Conservation (phyloP, 2,888 invertebrate genomes). For the Papilio elwesi region DNA sequence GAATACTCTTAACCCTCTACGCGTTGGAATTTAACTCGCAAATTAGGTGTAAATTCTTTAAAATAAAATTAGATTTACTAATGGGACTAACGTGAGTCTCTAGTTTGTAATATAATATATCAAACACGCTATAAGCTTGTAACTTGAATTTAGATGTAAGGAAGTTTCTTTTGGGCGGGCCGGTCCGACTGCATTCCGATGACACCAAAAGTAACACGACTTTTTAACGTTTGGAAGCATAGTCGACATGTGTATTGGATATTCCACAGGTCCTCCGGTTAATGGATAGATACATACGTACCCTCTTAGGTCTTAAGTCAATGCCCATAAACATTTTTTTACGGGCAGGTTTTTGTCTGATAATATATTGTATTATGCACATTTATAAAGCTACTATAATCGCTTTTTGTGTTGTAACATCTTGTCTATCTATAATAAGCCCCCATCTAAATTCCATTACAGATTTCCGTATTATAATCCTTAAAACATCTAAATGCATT, state of each 20-base stretch:
- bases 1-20: no score
- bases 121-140: neutral
- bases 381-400: no score
- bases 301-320: no score
- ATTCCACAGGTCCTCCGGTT: neutral
- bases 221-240: slow-evolving; percentile 45
- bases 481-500: no score
- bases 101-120: neutral
- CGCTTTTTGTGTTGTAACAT: no score
- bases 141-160: slow-evolving; percentile 44
- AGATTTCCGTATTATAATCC: neutral
- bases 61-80: neutral
- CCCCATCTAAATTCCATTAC: no score
- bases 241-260: neutral
- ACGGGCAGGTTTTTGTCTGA: neutral
- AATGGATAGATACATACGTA: no score
- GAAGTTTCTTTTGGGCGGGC: slow-evolving; percentile 54
- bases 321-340: no score
- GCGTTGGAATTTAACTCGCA: no score
- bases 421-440: no score
- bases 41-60: no score
- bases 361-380: neutral
- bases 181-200: slow-evolving; percentile 64
- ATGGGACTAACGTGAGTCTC: neutral
- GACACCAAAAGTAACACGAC: slow-evolving; percentile 62